Evolutionary conservation across 2,113 vertebrate species (phyloP).

Genomic region (Casuarius casuarius): DNA sequence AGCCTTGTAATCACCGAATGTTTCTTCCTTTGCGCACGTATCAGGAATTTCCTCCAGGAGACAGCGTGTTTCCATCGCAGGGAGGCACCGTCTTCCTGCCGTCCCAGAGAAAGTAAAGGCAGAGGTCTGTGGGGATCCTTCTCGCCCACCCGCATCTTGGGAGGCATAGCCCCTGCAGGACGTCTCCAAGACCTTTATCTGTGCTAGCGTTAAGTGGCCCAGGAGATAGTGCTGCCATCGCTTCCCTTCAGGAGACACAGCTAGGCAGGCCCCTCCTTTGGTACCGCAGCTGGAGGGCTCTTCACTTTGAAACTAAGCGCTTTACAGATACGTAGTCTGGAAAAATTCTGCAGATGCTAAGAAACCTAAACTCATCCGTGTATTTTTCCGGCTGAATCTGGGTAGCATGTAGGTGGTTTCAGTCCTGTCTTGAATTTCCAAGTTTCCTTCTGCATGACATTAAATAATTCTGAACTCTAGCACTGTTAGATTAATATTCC

Average conservation of each 20-base stretch:
- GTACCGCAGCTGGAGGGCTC: background rate
- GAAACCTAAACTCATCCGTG: background rate
- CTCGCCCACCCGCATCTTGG: background rate
- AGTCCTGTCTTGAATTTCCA: background rate
- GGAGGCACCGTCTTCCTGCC: conserved; percentile 51
- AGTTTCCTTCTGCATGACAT: background rate
- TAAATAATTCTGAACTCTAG: conserved; percentile 9
- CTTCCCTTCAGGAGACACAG: conserved; percentile 20
- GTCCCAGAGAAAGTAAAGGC: background rate
- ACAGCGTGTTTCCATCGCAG: background rate
- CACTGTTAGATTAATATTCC: background rate
- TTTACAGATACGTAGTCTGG: background rate
- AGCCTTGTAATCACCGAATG: background rate
- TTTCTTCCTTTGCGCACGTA: background rate
- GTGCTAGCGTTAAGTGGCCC: background rate
- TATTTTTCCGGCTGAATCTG: background rate
- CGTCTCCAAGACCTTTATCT: conserved; percentile 19
- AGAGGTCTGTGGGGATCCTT: background rate
- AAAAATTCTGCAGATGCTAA: background rate
- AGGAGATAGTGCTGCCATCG: background rate
- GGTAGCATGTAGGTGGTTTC: background rate
- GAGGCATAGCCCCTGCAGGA: conserved; percentile 12
- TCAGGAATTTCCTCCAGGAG: background rate
- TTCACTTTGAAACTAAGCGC: background rate
- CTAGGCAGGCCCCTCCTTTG: background rate